phyloP scores from a whole-genome alignment of 37 sponge, comb jelly and placozoan species.

The Mnemiopsis leidyi region DNA sequence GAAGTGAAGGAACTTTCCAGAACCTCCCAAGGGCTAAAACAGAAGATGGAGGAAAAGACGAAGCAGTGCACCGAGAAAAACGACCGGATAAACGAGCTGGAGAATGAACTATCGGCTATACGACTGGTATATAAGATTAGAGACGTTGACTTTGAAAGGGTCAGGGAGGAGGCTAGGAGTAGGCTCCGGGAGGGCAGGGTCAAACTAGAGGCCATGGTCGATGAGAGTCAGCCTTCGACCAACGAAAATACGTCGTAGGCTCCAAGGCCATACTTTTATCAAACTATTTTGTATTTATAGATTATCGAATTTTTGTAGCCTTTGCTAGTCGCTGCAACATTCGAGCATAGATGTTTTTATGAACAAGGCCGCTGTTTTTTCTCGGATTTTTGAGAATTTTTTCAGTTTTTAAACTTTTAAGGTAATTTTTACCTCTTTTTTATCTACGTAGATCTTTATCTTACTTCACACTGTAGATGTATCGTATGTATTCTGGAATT shows the following conservation, averaged over 20 bases:
- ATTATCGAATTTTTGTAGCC: background rate
- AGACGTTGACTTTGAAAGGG: conserved; percentile 23
- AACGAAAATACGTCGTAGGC: background rate
- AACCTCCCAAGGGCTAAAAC: conserved; percentile 25
- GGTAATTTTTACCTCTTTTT: background rate
- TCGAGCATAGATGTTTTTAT: background rate
- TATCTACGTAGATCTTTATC: background rate
- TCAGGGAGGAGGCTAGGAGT: background rate
- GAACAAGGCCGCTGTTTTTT: background rate
- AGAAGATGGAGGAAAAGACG: conserved; percentile 60
- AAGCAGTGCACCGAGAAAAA: conserved; percentile 58
- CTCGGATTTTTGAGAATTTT: background rate
- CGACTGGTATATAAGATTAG: conserved; percentile 64
- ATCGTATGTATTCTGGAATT: conserved; percentile 52
- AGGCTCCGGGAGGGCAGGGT: background rate
- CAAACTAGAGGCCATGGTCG: background rate
- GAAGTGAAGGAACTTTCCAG: conserved; percentile 61
- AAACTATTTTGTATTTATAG: background rate
- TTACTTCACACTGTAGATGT: too few species aligned
- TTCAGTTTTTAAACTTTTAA: background rate
- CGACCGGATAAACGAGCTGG: conserved; percentile 56
- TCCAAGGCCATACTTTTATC: background rate
- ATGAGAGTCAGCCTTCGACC: background rate
- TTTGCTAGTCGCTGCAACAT: background rate
- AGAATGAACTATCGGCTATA: conserved; percentile 47